Evolutionary conservation across 2,113 vertebrate species (phyloP).

Genomic region (Proteles cristata): DNA sequence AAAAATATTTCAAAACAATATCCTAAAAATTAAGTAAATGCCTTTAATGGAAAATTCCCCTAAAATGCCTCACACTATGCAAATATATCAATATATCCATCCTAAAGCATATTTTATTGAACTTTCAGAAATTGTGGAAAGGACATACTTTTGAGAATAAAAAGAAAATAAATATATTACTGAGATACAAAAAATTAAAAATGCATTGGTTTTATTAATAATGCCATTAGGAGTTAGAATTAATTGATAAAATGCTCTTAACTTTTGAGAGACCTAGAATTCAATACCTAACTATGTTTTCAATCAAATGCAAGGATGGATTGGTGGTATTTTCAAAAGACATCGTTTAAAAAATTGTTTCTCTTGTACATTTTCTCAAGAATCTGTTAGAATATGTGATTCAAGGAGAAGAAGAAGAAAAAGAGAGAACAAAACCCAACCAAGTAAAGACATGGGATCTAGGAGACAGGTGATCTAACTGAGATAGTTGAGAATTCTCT

Average conservation of each 20-base stretch:
- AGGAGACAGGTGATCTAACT: not conserved
- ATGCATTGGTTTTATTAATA: not conserved
- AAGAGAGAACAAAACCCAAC: not conserved
- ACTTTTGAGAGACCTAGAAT: not conserved
- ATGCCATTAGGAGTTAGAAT: not conserved
- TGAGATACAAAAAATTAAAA: not conserved
- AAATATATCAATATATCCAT: not conserved
- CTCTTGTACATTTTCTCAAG: not conserved
- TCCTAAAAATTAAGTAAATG: not conserved
- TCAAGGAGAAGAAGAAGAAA: not conserved
- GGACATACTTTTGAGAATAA: not conserved
- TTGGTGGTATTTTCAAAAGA: not conserved
- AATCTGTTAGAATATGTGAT: not conserved
- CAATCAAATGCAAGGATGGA: not conserved
- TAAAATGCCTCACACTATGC: not conserved
- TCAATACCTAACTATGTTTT: not conserved
- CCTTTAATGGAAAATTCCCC: not conserved
- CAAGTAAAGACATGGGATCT: not conserved
- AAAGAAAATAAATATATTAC: not conserved
- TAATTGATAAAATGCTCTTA: not conserved
- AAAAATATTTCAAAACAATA: not conserved
- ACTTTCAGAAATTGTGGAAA: not conserved
- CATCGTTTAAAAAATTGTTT: not conserved
- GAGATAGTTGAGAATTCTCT: not conserved
- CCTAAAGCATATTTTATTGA: not conserved